A percentile compares a stretch with the other conserved stretches of the same genome.
Conservation (phyloP, 1,140 invertebrate genomes). For the Orius insidiosus region DNA sequence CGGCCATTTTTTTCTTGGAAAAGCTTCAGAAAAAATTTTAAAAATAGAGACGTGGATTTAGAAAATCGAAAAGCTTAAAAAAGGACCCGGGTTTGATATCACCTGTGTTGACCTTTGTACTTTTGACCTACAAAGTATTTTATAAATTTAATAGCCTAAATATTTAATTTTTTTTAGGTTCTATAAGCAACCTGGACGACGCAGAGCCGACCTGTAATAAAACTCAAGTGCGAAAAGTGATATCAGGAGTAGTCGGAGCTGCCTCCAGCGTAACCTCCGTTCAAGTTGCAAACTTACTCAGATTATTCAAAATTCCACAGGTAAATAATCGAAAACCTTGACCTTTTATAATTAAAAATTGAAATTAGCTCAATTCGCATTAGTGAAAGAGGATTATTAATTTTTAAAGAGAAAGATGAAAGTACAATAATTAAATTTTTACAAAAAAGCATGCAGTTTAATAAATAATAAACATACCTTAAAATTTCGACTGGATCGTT, state of each 20-base stretch:
- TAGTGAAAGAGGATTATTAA: background rate
- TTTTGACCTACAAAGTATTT: background rate
- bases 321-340: too few species aligned
- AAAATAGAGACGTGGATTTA: too few species aligned
- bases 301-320: conserved; percentile 90
- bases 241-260: conserved; percentile 85
- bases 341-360: background rate
- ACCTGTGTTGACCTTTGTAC: too few species aligned
- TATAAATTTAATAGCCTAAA: background rate
- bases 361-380: background rate
- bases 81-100: too few species aligned
- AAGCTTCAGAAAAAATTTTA: too few species aligned
- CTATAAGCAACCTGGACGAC: conserved; percentile 85
- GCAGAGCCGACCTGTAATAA: conserved; percentile 74
- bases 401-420: background rate
- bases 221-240: conserved; percentile 70
- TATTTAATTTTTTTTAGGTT: conserved; percentile 42
- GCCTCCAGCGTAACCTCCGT: conserved; percentile 89
- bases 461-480: background rate
- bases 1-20: too few species aligned
- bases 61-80: too few species aligned
- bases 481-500: conserved; percentile 16
- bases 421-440: background rate
- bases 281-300: conserved; percentile 83
- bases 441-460: background rate